Conservation (phyloP, 2,113 vertebrate species). For the Tretioscincus oriximinensis region DNA sequence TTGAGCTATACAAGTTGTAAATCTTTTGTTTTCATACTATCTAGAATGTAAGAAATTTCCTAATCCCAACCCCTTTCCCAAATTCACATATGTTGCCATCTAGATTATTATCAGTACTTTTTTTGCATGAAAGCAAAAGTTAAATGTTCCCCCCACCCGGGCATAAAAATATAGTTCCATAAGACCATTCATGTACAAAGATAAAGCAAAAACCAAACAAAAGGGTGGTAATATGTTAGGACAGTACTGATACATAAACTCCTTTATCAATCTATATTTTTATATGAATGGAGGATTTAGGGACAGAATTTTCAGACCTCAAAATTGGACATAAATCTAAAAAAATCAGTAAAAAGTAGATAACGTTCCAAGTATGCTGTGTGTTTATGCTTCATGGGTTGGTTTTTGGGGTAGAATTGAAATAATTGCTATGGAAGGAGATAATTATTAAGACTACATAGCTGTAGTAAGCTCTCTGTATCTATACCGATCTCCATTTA, state of each 20-base stretch:
- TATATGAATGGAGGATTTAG: background rate
- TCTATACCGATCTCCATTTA: slow-evolving; percentile 11
- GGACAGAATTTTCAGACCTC: background rate
- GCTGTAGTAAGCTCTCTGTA: background rate
- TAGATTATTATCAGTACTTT: too few relatives aligned
- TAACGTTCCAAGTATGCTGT: background rate
- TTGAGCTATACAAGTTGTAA: too few relatives aligned
- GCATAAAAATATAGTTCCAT: too few relatives aligned
- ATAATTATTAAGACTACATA: slow-evolving; percentile 8
- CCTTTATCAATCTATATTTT: background rate
- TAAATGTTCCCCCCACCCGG: too few relatives aligned
- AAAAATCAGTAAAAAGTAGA: background rate
- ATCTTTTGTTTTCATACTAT: too few relatives aligned
- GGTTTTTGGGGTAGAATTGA: background rate
- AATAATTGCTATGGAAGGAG: slow-evolving; percentile 15
- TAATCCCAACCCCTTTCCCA: too few relatives aligned
- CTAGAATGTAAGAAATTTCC: too few relatives aligned
- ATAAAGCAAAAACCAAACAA: too few relatives aligned
- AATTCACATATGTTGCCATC: too few relatives aligned
- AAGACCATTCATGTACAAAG: too few relatives aligned
- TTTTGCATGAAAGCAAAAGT: too few relatives aligned
- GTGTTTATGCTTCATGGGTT: background rate
- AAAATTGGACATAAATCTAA: background rate
- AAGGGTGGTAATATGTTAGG: too few relatives aligned
- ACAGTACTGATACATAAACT: background rate